These are phyloP conservation scores for Lycaon pictus DNA, from an alignment of 2,113 vertebrate genomes.

Conservation along the genomic window DNA sequence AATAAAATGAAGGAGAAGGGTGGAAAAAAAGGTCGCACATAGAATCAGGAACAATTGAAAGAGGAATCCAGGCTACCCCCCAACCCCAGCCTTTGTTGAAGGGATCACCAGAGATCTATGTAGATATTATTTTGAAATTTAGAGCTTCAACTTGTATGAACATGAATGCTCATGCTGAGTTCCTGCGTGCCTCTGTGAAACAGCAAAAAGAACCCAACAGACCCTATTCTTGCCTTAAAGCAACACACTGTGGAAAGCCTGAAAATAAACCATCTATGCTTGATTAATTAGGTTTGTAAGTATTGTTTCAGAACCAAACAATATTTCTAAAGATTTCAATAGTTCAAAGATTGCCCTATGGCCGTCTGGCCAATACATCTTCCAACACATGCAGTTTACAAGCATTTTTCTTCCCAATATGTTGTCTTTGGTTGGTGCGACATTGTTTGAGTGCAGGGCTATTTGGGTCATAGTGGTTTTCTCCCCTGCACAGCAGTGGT, in stretches of 20 bases:
- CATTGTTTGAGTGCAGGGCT: constrained; percentile 90
- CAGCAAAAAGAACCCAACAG: constrained; percentile 85
- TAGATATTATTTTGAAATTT: constrained; percentile 77
- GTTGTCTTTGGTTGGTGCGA: constrained; percentile 92
- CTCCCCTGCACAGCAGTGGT: constrained; percentile 91
- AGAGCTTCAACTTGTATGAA: constrained; percentile 73
- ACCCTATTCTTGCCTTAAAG: constrained; percentile 88
- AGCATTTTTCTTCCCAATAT: constrained; percentile 93
- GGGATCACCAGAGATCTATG: constrained; percentile 63
- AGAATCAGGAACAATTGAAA: constrained; percentile 42
- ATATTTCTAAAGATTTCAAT: constrained; percentile 94
- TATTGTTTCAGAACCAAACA: constrained; percentile 91
- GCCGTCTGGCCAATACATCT: constrained; percentile 90
- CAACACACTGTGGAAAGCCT: constrained; percentile 86
- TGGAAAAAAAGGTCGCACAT: neutral
- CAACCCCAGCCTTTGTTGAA: constrained; percentile 45
- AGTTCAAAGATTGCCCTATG: constrained; percentile 93
- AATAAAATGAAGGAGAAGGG: neutral
- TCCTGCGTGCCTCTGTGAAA: constrained; percentile 86
- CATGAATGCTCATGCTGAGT: constrained; percentile 75
- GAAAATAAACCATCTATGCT: constrained; percentile 91
- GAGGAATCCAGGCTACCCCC: constrained; percentile 31
- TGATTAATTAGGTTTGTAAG: constrained; percentile 93
- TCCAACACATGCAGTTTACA: constrained; percentile 88
- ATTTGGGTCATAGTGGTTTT: constrained; percentile 91